Conservation (phyloP, 2,113 vertebrate genomes). For the Scolopax mira region DNA sequence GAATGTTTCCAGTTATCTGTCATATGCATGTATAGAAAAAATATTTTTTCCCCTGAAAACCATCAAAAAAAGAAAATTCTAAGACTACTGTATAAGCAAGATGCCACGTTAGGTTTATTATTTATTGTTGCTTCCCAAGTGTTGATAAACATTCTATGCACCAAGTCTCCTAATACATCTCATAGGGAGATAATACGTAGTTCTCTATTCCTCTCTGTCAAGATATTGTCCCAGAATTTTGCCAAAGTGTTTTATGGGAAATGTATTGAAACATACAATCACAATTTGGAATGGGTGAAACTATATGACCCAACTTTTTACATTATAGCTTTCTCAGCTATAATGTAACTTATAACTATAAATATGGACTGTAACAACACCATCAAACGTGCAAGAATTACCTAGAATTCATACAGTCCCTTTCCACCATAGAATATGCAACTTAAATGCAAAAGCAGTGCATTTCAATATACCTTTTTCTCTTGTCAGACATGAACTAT, state of each 20-base stretch:
- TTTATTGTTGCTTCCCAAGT: background rate
- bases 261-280: background rate
- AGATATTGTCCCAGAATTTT: background rate
- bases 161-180: background rate
- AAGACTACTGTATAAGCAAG: background rate
- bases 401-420: slow-evolving; percentile 19
- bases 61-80: background rate
- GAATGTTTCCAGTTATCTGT: background rate
- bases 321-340: background rate
- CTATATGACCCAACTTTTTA: background rate
- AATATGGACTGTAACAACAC: background rate
- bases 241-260: background rate
- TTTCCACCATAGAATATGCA: background rate
- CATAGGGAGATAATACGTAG: background rate
- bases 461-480: background rate
- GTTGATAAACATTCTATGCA: background rate
- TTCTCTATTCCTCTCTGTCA: background rate
- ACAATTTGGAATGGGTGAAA: background rate
- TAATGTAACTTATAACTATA: background rate
- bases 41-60: background rate
- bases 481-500: background rate
- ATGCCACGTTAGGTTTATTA: background rate
- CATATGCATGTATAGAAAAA: background rate
- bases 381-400: background rate
- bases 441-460: background rate